phyloP scores from a whole-genome alignment of 2,888 invertebrate species.

The Scrobipalpa atriplicella region DNA sequence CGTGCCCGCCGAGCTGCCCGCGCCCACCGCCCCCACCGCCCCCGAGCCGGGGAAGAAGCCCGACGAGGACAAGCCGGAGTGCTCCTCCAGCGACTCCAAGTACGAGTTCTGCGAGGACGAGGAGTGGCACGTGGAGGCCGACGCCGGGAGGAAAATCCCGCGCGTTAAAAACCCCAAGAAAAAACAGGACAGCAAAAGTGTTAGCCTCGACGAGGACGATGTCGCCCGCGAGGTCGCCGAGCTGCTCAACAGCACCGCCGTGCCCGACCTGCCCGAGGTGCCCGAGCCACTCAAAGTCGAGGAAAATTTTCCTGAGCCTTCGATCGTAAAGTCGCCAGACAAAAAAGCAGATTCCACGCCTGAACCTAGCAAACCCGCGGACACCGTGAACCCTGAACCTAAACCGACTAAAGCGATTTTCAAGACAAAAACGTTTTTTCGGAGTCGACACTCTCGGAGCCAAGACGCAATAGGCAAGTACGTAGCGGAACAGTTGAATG shows the following conservation, averaged over 20 bases:
- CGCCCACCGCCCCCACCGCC: too few species aligned
- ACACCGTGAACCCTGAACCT: conserved; percentile 43
- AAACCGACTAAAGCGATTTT: conserved; percentile 76
- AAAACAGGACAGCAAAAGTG: conserved; percentile 69
- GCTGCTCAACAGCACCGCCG: conserved; percentile 83
- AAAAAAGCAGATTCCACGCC: conserved; percentile 56
- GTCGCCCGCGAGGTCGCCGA: conserved; percentile 83
- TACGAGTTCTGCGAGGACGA: conserved; percentile 92
- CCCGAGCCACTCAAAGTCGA: conserved; percentile 78
- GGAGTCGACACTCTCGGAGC: conserved; percentile 79
- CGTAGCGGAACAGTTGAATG: conserved; percentile 77
- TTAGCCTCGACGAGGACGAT: conserved; percentile 73
- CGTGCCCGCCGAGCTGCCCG: conserved; percentile 64
- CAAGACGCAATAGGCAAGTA: conserved; percentile 81
- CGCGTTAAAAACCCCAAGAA: conserved; percentile 78
- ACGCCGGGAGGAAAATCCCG: conserved; percentile 85
- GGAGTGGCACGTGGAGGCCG: conserved; percentile 81
- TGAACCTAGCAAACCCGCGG: conserved; percentile 43
- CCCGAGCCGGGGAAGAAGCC: conserved; percentile 55
- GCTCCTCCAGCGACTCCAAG: conserved; percentile 82
- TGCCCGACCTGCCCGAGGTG: conserved; percentile 81
- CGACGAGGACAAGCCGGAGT: conserved; percentile 69
- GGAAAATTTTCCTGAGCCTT: conserved; percentile 83
- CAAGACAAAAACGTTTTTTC: conserved; percentile 81
- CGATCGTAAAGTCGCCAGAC: conserved; percentile 75